These are phyloP conservation scores for Noctua comes DNA, from an alignment of 2,888 invertebrate species.

Conservation along the genomic window DNA sequence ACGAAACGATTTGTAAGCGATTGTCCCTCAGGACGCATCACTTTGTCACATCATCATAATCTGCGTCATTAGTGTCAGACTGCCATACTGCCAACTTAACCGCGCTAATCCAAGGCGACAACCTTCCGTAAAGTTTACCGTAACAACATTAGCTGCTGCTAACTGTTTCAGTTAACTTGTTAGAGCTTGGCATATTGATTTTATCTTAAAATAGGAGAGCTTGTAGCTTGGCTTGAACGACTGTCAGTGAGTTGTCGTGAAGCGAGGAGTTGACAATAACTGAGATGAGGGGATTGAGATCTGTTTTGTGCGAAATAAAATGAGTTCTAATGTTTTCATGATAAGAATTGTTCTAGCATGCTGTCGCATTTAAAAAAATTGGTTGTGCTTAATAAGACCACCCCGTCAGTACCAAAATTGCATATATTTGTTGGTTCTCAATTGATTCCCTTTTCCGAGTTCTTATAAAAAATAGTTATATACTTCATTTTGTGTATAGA, in stretches of 20 bases:
- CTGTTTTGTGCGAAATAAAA: background rate
- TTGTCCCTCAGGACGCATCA: conserved; percentile 16
- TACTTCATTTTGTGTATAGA: too few relatives aligned
- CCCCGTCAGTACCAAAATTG: background rate
- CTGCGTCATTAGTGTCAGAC: conserved; percentile 46
- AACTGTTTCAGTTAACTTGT: conserved; percentile 50
- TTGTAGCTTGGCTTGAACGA: conserved; percentile 15
- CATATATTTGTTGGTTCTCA: background rate
- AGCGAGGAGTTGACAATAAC: conserved; percentile 21
- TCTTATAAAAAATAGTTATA: background rate
- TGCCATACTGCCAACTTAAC: conserved; percentile 32
- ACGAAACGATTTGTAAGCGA: background rate
- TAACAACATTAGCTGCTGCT: conserved; percentile 45
- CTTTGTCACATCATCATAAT: conserved; percentile 45
- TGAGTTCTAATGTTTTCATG: background rate
- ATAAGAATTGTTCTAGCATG: background rate
- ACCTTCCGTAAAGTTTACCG: conserved; percentile 49
- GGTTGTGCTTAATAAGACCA: too few relatives aligned
- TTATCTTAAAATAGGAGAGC: conserved; percentile 41
- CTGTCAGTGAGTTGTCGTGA: conserved; percentile 20
- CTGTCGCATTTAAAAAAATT: background rate
- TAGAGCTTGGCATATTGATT: conserved; percentile 46
- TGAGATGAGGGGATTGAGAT: conserved; percentile 1
- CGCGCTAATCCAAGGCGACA: conserved; percentile 50
- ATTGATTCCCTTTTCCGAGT: background rate